Evolutionary conservation across 2,113 vertebrate genomes (phyloP), one percentile per base, ranked within the genome.

Genomic region (Xenopus borealis): DNA sequence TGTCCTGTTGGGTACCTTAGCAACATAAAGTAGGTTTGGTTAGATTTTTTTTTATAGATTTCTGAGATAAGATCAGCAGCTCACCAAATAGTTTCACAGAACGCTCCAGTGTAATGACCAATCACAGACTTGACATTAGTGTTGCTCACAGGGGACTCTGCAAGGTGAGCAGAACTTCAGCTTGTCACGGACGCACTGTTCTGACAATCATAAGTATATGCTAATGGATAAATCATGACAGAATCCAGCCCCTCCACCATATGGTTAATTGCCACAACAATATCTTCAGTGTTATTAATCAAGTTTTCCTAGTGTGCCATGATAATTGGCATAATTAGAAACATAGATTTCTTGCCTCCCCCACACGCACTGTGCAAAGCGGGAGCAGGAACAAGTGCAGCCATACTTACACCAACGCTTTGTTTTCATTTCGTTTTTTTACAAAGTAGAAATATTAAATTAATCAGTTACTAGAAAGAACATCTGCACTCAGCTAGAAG

Each of bases 241-340:
- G 96, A 96, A 95, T 95, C 94, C 93, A 96, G 95, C 96, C 96
- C 96, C 96, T 94, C 93, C 93, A 95, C 96, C 97, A 99, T 99
- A 99, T 99, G 97, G 97, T 96, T 98, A 98, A 99, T 99, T 99
- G 97, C 96, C 95, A 99, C 96, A 98, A 98, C 96, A 98, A 96
- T 98, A 98, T 98, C 95, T 95, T 97, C 95, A 91, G 93, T 95
- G 96, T 98, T 98, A 98, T 99, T 99, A 98, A 99, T 99, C 97
- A 98, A 94, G 94, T 96, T 98, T 98, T 96, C 94, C 95, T 96
- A 95, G 94, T 90, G 92, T 91, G 95, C 95, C 95, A 93, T 97
- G 97, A 98, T 99, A 98, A 98, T 98, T 98, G 95, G 96, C 98
- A 99, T 99, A 98, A 98, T 98, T 95, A 97, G 95, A 92, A 93